phyloP scores from a whole-genome alignment of 1,140 invertebrate genomes.

The Drosophila mayri region DNA sequence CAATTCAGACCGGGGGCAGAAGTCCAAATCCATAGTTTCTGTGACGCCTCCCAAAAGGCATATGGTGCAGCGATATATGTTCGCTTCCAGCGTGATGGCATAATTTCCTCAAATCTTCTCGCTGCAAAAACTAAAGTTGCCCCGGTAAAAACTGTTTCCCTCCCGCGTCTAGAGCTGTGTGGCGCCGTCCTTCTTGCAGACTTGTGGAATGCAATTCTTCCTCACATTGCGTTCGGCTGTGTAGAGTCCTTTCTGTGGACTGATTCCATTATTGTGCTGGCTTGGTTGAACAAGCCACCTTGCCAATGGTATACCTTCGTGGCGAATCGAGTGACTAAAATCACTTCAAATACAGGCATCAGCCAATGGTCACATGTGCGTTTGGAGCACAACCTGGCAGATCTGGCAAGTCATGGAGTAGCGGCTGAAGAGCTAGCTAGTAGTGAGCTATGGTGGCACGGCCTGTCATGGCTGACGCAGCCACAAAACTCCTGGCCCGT shows the following conservation, averaged over 20 bases:
- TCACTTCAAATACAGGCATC: not conserved
- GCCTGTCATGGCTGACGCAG: no score
- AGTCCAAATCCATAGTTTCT: no score
- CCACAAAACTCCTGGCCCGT: no score
- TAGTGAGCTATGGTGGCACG: no score
- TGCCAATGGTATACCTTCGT: not conserved
- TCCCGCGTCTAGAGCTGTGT: not conserved
- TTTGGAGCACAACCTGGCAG: not conserved
- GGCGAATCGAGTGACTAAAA: no score
- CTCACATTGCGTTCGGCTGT: not conserved
- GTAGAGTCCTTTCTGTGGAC: not conserved
- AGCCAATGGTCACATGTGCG: not conserved
- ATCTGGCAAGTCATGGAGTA: not conserved
- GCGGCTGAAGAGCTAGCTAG: not conserved
- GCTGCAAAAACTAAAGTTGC: no score
- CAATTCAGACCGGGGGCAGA: no score
- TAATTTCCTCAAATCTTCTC: not conserved
- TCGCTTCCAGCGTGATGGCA: not conserved
- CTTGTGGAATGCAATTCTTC: not conserved
- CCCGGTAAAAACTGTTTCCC: not conserved
- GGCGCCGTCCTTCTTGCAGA: not conserved
- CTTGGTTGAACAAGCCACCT: not conserved
- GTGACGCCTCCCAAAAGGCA: no score
- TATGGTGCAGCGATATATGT: no score
- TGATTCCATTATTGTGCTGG: not conserved